These are phyloP conservation scores for Creontiades dilutus DNA, from an alignment of 2,888 invertebrate genomes.

Conservation along the genomic window DNA sequence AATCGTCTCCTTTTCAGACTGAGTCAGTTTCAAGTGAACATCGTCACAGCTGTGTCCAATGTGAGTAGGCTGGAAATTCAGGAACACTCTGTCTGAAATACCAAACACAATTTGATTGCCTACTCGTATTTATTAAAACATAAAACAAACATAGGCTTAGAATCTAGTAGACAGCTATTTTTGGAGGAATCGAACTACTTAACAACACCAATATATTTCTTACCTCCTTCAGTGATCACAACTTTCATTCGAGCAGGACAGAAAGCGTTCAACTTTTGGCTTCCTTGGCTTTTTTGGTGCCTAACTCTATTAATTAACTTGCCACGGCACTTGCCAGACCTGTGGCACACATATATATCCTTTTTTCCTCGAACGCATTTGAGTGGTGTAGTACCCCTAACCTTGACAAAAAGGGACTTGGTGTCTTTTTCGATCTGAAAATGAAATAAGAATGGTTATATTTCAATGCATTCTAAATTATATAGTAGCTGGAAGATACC, in stretches of 20 bases:
- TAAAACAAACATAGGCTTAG: too few relatives aligned
- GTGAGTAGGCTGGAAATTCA: conserved; percentile 41
- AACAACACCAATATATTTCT: background rate
- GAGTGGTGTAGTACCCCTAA: background rate
- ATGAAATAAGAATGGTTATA: background rate
- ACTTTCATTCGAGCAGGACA: conserved; percentile 57
- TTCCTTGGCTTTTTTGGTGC: conserved; percentile 45
- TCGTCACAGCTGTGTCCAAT: conserved; percentile 18
- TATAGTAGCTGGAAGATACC: background rate
- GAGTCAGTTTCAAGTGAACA: conserved; percentile 19
- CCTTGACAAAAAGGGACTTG: conserved; percentile 30
- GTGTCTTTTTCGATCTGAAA: conserved; percentile 48
- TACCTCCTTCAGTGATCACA: conserved; percentile 41
- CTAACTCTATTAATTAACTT: conserved; percentile 6
- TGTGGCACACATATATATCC: conserved; percentile 41
- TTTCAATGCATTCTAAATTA: background rate
- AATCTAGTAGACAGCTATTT: too few relatives aligned
- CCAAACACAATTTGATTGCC: background rate
- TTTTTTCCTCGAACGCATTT: conserved; percentile 49
- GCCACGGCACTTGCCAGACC: conserved; percentile 40
- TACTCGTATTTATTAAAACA: too few relatives aligned
- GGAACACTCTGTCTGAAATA: conserved; percentile 48
- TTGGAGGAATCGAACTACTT: too few relatives aligned
- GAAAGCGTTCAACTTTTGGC: conserved; percentile 38
- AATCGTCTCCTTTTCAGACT: conserved; percentile 43